These are phyloP conservation scores for Steinernema carpocapsae DNA, from an alignment of 2,888 invertebrate species.

Conservation along the genomic window DNA sequence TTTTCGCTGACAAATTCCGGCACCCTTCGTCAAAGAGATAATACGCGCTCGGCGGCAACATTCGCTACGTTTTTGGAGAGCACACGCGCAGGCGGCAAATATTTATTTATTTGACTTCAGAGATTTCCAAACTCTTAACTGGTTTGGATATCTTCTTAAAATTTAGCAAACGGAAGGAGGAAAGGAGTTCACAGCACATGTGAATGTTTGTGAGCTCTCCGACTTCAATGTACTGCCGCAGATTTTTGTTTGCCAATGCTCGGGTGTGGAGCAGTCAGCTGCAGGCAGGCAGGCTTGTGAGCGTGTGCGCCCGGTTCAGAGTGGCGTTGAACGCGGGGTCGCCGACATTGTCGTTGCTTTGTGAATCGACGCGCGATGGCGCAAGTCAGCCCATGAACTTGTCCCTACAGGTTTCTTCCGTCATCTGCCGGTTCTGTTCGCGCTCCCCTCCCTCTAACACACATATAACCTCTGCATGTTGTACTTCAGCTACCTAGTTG, in stretches of 20 bases:
- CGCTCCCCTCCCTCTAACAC: slow-evolving; percentile 25
- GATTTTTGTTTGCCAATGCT: slow-evolving; percentile 26
- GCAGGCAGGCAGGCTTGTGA: slow-evolving; percentile 26
- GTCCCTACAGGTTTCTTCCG: slow-evolving; percentile 35
- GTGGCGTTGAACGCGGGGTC: slow-evolving; percentile 28
- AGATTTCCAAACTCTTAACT: too few species aligned
- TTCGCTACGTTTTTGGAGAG: too few species aligned
- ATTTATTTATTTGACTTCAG: too few species aligned
- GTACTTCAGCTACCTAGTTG: slow-evolving; percentile 10
- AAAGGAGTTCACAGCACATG: too few species aligned
- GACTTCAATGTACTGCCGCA: slow-evolving; percentile 14
- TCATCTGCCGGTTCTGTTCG: slow-evolving; percentile 32
- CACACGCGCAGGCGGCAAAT: too few species aligned
- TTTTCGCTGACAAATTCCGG: too few species aligned
- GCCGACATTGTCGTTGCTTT: slow-evolving; percentile 33
- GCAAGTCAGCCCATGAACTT: slow-evolving; percentile 34
- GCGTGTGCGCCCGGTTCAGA: slow-evolving; percentile 32
- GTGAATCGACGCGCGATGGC: slow-evolving; percentile 33
- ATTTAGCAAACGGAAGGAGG: too few species aligned
- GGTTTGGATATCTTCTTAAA: too few species aligned
- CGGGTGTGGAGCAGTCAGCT: background rate
- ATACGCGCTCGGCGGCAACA: too few species aligned
- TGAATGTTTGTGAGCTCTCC: too few species aligned
- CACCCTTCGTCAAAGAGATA: too few species aligned
- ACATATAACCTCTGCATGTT: slow-evolving; percentile 34